Percentiles rank a stretch among this genome's conserved stretches.
These are phyloP conservation scores for Drepana arcuata DNA, from an alignment of 1,140 invertebrate species.

Conservation along the genomic window DNA sequence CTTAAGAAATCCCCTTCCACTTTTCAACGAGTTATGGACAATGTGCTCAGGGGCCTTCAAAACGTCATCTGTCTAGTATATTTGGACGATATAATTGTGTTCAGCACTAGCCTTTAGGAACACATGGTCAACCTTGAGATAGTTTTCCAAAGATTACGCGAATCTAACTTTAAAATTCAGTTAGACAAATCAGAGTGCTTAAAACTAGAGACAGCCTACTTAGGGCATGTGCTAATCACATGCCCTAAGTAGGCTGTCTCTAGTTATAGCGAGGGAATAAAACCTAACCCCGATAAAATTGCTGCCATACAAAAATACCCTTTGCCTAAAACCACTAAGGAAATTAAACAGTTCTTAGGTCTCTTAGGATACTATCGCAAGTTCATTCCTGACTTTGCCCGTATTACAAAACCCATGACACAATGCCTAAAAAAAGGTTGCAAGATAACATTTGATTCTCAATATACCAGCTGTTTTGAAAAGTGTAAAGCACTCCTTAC, in stretches of 20 bases:
- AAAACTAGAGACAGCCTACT: neutral
- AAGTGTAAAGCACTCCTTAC: no score
- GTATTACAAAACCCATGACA: neutral
- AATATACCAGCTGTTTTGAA: no score
- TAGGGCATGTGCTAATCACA: neutral
- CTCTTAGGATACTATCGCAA: constrained; percentile 1
- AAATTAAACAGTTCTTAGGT: constrained; percentile 1
- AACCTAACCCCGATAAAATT: neutral
- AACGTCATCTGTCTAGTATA: no score
- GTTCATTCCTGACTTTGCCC: constrained; percentile 1
- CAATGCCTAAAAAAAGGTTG: neutral
- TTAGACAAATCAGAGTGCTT: neutral
- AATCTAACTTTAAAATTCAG: neutral
- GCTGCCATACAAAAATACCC: neutral
- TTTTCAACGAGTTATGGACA: no score
- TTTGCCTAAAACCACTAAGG: neutral
- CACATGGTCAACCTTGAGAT: no score
- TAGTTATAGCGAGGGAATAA: neutral
- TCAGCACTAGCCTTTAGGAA: no score
- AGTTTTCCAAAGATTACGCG: no score
- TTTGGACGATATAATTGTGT: no score
- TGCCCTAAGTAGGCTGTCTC: no score
- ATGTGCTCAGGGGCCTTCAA: no score
- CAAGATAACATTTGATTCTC: neutral
- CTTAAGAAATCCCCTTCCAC: no score